Percentiles rank a stretch among this genome's conserved stretches.
Evolutionary conservation across 1,140 invertebrate species (phyloP).

Genomic region (Homalodisca vitripennis): DNA sequence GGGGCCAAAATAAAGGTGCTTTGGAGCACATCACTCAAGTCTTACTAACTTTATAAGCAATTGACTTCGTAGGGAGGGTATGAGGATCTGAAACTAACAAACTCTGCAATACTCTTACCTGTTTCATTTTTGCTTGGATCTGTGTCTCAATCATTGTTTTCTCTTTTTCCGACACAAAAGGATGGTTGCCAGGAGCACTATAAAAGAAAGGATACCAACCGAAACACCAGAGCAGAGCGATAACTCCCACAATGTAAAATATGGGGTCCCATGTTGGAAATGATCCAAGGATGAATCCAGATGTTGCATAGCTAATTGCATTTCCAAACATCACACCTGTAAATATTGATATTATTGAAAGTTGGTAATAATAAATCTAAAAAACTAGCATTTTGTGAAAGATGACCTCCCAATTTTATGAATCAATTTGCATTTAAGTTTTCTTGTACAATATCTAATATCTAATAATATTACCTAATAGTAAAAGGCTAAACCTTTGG

Average conservation of each 20-base stretch:
- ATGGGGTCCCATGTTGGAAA: constrained; percentile 64
- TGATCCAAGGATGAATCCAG: neutral
- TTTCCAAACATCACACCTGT: constrained; percentile 11
- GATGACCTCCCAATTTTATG: no score
- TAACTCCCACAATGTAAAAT: constrained; percentile 78
- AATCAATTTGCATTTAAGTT: no score
- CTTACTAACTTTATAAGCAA: no score
- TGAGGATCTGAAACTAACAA: no score
- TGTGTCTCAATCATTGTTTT: constrained; percentile 47
- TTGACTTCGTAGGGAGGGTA: no score
- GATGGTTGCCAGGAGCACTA: constrained; percentile 76
- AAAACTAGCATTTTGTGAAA: neutral
- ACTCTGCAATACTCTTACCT: no score
- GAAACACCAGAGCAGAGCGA: constrained; percentile 69
- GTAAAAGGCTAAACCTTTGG: no score
- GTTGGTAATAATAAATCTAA: neutral
- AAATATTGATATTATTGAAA: neutral
- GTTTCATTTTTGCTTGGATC: no score
- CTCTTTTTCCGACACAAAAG: constrained; percentile 77
- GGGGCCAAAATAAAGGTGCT: no score
- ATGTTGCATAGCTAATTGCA: neutral
- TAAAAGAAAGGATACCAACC: constrained; percentile 68
- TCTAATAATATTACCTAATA: no score
- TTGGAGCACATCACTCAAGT: no score
- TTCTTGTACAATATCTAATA: no score